Evolutionary conservation across 1,140 invertebrate species (phyloP).

Genomic region (Saccostrea glomerata): DNA sequence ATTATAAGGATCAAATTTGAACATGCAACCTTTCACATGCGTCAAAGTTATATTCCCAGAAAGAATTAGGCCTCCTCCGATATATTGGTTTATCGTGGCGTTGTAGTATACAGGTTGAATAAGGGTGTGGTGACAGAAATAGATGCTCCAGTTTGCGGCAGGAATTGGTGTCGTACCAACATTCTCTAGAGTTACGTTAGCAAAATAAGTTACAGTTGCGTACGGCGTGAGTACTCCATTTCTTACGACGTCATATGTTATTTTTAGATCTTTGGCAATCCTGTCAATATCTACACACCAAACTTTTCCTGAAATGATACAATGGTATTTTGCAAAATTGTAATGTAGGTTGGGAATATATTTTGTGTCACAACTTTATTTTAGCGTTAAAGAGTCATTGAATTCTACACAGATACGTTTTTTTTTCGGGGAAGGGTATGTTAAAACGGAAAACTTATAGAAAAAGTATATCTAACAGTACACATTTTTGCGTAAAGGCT

Average conservation of each 20-base stretch:
- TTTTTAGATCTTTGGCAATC: slow-evolving; percentile 58
- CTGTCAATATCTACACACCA: slow-evolving; percentile 59
- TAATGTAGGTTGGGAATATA: too few relatives aligned
- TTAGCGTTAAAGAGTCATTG: too few relatives aligned
- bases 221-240: slow-evolving; percentile 57
- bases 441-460: too few relatives aligned
- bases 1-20: slow-evolving; percentile 55
- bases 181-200: slow-evolving; percentile 65
- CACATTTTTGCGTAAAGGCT: too few relatives aligned
- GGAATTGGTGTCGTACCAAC: slow-evolving; percentile 56
- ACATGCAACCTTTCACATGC: slow-evolving; percentile 69
- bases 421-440: too few relatives aligned
- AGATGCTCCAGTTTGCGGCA: slow-evolving; percentile 64
- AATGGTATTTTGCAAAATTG: not conserved
- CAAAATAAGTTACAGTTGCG: slow-evolving; percentile 50
- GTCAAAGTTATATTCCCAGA: slow-evolving; percentile 58
- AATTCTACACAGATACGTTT: too few relatives aligned
- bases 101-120: slow-evolving; percentile 58
- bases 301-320: not conserved
- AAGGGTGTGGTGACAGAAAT: slow-evolving; percentile 61
- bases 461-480: too few relatives aligned
- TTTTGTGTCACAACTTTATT: too few relatives aligned
- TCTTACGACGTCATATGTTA: slow-evolving; percentile 65
- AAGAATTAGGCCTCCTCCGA: slow-evolving; percentile 53
- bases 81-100: slow-evolving; percentile 46